Base-by-base conservation (phyloP, 2,888 invertebrate genomes). In the Schizaphis graminum region DNA sequence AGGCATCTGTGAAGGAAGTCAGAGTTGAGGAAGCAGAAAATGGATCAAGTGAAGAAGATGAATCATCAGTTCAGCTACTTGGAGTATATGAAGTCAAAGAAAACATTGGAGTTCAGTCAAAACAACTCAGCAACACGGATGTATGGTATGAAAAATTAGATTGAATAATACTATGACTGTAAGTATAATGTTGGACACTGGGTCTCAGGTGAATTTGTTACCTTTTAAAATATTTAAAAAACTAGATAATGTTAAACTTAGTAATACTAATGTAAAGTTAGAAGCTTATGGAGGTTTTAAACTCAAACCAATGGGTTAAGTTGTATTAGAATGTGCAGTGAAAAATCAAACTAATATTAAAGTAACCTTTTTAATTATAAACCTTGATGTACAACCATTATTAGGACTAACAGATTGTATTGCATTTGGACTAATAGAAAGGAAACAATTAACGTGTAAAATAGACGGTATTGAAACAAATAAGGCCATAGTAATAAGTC, bases 41-140 rank as follows among this genome's bases (percentile, higher is more conserved):
- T 84, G 77, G 41, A 84, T 84, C 77, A 84, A 84, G 77, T 84
- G 77, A 84, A 84, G 77, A 84, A 84, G 35, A 84, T 84, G n/a
- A 84, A 84, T 84, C 77, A 84, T 0, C 35, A 35, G n/a, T 35
- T 84, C 77, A 84, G 41, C 77, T 84, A 35, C 35, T 21, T 11
- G 77, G 77, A 84, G 77, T 84, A 16, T 84, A 84, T 84, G 77
- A 84, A 84, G n/a, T 84, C 41, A 84, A 84, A 84, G 35, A 16
- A 84, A 35, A 16, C 16, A 84, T 21, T 35, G 41, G 35, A 84
- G 77, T 84, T 84, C 16, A 41, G 3, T 84, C 26, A 85, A 44
- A 44, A 26, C 85, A 41, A 44, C 26, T 5, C 47, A 85, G 8
- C 10, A 85, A 85, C 47, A 21, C 41, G 35, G 84, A 84, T 35